phyloP scores from a whole-genome alignment of 2,113 vertebrate species.

The Oncorhynchus clarkii region DNA sequence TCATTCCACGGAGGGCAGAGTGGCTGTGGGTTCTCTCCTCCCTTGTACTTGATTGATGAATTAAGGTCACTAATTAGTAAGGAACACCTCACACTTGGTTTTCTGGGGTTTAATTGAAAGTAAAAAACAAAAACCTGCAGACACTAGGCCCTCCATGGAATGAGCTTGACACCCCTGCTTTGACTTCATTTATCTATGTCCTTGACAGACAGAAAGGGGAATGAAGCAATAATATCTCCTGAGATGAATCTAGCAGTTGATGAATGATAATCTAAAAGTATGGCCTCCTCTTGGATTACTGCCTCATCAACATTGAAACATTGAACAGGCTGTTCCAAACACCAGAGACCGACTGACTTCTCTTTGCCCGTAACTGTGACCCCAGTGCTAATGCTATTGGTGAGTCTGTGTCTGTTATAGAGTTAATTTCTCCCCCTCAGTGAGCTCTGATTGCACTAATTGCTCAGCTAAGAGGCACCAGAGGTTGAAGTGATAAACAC shows the following conservation, averaged over 20 bases:
- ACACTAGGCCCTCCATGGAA: too few relatives aligned
- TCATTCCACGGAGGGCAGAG: too few relatives aligned
- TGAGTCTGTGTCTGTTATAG: not conserved
- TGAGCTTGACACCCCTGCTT: not conserved
- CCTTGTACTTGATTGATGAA: too few relatives aligned
- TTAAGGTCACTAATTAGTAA: too few relatives aligned
- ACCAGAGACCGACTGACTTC: not conserved
- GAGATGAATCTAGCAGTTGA: not conserved
- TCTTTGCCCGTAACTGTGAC: not conserved
- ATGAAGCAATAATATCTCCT: not conserved
- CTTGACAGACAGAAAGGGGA: not conserved
- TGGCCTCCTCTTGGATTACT: not conserved
- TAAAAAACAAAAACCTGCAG: too few relatives aligned
- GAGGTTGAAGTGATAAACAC: not conserved
- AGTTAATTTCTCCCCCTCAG: not conserved
- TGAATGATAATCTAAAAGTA: not conserved
- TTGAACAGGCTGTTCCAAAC: not conserved
- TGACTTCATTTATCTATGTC: not conserved
- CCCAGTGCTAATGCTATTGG: not conserved
- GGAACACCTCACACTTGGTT: too few relatives aligned
- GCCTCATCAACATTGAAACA: not conserved
- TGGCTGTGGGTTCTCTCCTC: too few relatives aligned
- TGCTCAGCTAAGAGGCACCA: not conserved
- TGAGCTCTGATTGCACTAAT: slow-evolving; percentile 10
- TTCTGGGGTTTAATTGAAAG: too few relatives aligned